Evolutionary conservation across 92 coral and sea anemone genomes (phyloP).

Genomic region (Muricea muricata): DNA sequence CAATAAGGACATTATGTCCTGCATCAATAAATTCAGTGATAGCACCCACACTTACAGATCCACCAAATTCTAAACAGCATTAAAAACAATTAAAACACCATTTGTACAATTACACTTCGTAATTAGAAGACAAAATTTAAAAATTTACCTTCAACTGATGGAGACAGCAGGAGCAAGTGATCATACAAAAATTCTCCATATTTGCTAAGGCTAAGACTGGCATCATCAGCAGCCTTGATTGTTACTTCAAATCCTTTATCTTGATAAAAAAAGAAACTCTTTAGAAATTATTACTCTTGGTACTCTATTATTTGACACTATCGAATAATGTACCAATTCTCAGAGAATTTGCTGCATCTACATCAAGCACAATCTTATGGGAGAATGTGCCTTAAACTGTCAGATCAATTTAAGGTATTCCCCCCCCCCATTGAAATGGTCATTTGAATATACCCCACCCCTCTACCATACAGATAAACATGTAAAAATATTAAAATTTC

Average conservation of each 20-base stretch:
- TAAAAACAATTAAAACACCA: background rate
- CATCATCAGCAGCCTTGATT: slow-evolving; percentile 92
- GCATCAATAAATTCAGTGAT: slow-evolving; percentile 99
- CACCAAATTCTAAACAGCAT: slow-evolving; percentile 83
- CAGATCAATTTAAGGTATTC: no score
- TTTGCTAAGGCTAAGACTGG: slow-evolving; percentile 91
- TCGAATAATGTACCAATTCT: no score
- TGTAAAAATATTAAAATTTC: no score
- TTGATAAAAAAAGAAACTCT: slow-evolving; percentile 15
- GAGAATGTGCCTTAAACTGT: no score
- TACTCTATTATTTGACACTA: no score
- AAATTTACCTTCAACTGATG: slow-evolving; percentile 91
- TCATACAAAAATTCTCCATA: slow-evolving; percentile 97
- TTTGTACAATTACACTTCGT: background rate
- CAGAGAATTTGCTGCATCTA: no score
- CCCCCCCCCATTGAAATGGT: no score
- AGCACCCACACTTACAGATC: slow-evolving; percentile 88
- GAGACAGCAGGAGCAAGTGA: slow-evolving; percentile 87
- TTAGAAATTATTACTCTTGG: background rate
- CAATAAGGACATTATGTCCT: slow-evolving; percentile 95
- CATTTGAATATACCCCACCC: no score
- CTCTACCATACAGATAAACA: no score
- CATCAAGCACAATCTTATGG: no score
- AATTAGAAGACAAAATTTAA: background rate
- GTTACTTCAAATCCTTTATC: slow-evolving; percentile 90